These are phyloP conservation scores for Ectemnius lituratus DNA, from an alignment of 2,888 invertebrate species.

Conservation along the genomic window DNA sequence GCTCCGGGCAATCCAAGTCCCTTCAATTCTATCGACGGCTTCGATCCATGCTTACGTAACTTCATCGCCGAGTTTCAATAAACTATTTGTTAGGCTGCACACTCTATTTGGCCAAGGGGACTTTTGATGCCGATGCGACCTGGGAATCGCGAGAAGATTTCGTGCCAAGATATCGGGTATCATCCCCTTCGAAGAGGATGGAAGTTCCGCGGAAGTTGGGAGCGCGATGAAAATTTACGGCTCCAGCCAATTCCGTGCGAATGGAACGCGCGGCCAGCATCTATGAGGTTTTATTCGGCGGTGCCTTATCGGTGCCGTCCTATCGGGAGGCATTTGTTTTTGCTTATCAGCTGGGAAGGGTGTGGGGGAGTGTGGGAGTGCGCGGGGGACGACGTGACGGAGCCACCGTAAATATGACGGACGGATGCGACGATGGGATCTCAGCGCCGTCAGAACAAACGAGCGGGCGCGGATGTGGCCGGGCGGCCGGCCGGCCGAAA, in stretches of 20 bases:
- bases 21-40: slow-evolving; percentile 26
- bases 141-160: slow-evolving; percentile 20
- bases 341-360: slow-evolving; percentile 65
- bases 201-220: slow-evolving; percentile 54
- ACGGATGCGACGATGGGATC: slow-evolving; percentile 66
- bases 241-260: slow-evolving; percentile 56
- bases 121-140: slow-evolving; percentile 20
- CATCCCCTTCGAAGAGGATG: slow-evolving; percentile 39
- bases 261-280: slow-evolving; percentile 58
- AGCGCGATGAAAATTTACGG: slow-evolving; percentile 60
- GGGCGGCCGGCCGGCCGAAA: slow-evolving; percentile 45
- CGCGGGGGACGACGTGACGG: slow-evolving; percentile 50
- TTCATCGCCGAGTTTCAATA: too few species aligned
- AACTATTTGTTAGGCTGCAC: too few species aligned
- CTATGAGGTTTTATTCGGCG: slow-evolving; percentile 61
- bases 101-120: too few species aligned
- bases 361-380: too few species aligned
- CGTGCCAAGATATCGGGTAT: slow-evolving; percentile 44
- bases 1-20: slow-evolving; percentile 39
- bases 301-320: slow-evolving; percentile 56
- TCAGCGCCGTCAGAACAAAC: slow-evolving; percentile 61
- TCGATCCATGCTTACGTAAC: background rate
- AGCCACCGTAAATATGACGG: slow-evolving; percentile 71
- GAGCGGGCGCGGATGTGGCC: slow-evolving; percentile 40
- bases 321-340: slow-evolving; percentile 74